Evolutionary conservation across 2,797 vertebrate species (phyloP).

Genomic region (Carduelis carduelis): DNA sequence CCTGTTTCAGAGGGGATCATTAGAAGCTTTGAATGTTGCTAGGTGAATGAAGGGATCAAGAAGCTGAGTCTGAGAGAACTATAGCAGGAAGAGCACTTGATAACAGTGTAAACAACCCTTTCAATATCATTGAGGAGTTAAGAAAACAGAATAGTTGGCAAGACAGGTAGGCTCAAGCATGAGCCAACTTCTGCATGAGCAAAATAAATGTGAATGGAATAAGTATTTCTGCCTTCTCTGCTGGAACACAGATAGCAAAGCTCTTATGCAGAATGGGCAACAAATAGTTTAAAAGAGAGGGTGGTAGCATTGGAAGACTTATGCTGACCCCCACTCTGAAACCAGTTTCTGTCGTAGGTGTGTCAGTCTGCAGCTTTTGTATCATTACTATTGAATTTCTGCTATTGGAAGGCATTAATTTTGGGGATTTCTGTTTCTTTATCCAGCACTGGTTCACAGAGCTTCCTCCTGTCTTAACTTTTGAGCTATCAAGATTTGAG

Average conservation of each 20-base stretch:
- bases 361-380: background rate
- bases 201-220: background rate
- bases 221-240: background rate
- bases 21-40: background rate
- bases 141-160: background rate
- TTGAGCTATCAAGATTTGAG: conserved; percentile 98
- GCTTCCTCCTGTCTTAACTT: conserved; percentile 95
- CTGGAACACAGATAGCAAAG: background rate
- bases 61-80: background rate
- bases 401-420: background rate
- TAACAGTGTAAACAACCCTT: background rate
- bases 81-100: background rate
- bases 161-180: background rate
- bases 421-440: conserved; percentile 26
- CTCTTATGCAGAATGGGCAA: background rate
- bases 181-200: rapidly evolving
- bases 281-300: background rate
- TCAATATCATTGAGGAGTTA: background rate
- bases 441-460: conserved; percentile 97
- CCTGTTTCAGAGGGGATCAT: background rate
- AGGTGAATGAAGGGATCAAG: background rate
- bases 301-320: background rate
- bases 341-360: background rate
- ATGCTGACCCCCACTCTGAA: background rate
- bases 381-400: background rate